Conservation (phyloP, 2,888 invertebrate species). For the Ormyrus nitidulus region DNA sequence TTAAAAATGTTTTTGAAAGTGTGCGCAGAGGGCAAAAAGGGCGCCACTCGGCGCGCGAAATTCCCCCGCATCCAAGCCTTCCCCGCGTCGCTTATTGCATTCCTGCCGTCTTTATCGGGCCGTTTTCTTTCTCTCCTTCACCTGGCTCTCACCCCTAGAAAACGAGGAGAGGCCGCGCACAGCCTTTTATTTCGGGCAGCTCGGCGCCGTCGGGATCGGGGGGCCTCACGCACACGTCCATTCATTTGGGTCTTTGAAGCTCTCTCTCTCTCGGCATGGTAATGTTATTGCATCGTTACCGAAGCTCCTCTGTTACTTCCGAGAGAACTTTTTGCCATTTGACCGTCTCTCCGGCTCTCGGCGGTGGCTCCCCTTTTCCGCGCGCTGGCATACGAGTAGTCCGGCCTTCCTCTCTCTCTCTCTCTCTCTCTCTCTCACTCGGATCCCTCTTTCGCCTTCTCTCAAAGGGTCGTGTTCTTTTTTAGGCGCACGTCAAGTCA, state of each 20-base stretch:
- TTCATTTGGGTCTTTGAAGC: constrained; percentile 67
- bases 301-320: constrained; percentile 56
- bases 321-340: constrained; percentile 50
- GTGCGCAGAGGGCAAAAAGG: no score
- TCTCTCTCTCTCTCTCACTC: constrained; percentile 23
- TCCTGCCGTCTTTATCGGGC: constrained; percentile 46
- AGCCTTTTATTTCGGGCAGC: constrained; percentile 65
- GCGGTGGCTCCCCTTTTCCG: neutral
- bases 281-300: constrained; percentile 72
- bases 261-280: constrained; percentile 61
- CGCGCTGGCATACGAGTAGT: no score
- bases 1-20: no score
- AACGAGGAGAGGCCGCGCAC: neutral
- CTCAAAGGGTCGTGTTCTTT: constrained; percentile 55
- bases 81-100: constrained; percentile 33
- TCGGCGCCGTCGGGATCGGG: constrained; percentile 18
- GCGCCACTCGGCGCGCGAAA: no score
- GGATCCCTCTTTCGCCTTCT: constrained; percentile 34
- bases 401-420: constrained; percentile 15
- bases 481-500: constrained; percentile 55
- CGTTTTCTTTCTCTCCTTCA: constrained; percentile 11
- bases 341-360: constrained; percentile 30
- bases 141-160: constrained; percentile 4
- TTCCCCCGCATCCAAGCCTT: no score
- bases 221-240: constrained; percentile 57